A percentile compares a stretch with the other conserved stretches of the same genome.
Evolutionary conservation across 1,140 invertebrate species (phyloP).

Genomic region (Solenopsis invicta): DNA sequence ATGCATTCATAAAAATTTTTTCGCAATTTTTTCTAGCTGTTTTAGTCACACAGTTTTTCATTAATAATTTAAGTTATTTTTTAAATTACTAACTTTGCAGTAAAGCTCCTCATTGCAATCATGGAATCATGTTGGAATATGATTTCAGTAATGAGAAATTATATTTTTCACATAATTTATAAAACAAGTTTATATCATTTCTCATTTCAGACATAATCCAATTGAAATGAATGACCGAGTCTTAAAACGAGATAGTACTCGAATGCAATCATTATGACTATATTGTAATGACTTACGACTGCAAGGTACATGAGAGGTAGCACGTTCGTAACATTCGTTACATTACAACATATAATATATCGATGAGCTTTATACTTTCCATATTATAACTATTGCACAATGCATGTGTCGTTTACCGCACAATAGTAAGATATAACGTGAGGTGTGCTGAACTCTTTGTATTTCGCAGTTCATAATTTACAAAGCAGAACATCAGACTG

Average conservation of each 20-base stretch:
- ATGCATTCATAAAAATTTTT: neutral
- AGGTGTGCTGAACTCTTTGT: constrained; percentile 8
- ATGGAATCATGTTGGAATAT: neutral
- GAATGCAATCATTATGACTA: neutral
- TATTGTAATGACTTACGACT: neutral
- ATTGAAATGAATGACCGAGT: neutral
- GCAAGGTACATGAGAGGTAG: constrained; percentile 60
- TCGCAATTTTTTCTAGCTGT: neutral
- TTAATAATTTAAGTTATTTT: constrained; percentile 22
- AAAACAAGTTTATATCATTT: neutral
- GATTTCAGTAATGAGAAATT: neutral
- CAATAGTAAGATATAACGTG: constrained; percentile 17
- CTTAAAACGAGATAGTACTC: constrained; percentile 3
- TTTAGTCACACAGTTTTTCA: constrained; percentile 20
- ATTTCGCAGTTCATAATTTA: constrained; percentile 29
- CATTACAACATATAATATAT: constrained; percentile 38
- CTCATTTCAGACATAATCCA: neutral
- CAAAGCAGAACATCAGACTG: constrained; percentile 22
- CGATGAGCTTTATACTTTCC: constrained; percentile 7
- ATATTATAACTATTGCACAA: constrained; percentile 43
- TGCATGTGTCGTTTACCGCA: constrained; percentile 6
- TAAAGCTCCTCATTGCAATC: neutral
- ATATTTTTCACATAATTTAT: neutral
- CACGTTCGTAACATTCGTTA: constrained; percentile 54
- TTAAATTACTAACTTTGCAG: neutral